phyloP scores from a whole-genome alignment of 2,797 vertebrate genomes.

The Petrocephalus schoutedeni region DNA sequence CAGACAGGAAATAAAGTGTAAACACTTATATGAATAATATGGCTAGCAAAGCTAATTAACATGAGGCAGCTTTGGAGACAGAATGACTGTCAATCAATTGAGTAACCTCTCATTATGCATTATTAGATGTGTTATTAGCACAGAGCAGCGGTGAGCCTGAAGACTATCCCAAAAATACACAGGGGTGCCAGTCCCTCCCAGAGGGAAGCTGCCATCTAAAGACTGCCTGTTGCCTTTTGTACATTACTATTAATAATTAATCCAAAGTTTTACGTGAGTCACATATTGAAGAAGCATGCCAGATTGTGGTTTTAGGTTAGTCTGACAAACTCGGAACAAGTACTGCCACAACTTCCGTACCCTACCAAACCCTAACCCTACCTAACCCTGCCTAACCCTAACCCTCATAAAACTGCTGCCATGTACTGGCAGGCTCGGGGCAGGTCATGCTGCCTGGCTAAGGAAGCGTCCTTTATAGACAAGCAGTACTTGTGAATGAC shows the following conservation, averaged over 20 bases:
- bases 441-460: not conserved
- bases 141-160: not conserved
- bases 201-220: not conserved
- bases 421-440: not conserved
- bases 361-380: no score
- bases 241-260: not conserved
- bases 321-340: not conserved
- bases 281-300: not conserved
- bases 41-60: not conserved
- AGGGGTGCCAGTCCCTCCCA: not conserved
- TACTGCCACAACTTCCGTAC: not conserved
- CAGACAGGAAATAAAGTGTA: not conserved
- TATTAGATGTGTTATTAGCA: not conserved
- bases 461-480: not conserved
- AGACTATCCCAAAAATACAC: not conserved
- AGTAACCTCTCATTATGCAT: not conserved
- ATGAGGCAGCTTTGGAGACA: not conserved
- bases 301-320: not conserved
- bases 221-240: not conserved
- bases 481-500: not conserved
- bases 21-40: not conserved
- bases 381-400: not conserved
- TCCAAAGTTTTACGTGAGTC: not conserved
- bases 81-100: not conserved
- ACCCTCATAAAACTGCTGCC: not conserved